Conservation (phyloP, 30 jellyfish, hydroid and myxozoan genomes). For the Pelagia noctiluca region DNA sequence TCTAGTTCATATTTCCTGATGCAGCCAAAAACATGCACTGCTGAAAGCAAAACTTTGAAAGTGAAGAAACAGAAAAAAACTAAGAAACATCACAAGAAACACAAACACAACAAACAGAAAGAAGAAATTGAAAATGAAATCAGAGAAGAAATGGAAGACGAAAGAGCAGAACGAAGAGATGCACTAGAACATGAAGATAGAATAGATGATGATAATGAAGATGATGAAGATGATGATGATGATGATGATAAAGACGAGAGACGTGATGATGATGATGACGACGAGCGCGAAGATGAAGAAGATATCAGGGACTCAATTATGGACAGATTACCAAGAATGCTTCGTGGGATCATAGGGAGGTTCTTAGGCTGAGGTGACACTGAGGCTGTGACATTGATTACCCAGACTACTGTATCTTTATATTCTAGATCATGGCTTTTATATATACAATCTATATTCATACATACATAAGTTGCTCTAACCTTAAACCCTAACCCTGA, state of each 20-base stretch:
- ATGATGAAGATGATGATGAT: neutral
- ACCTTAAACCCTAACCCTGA: no score
- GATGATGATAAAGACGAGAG: neutral
- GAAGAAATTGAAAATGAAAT: neutral
- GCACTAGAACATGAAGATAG: neutral
- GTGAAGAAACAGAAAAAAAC: no score
- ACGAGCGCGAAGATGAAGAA: neutral
- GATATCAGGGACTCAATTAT: neutral
- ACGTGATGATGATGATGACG: neutral
- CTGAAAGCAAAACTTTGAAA: no score
- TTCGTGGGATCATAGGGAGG: neutral
- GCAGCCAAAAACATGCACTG: conserved; percentile 2
- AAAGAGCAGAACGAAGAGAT: neutral
- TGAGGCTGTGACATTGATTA: no score
- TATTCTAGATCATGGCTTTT: no score
- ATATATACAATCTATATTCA: no score
- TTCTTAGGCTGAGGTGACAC: neutral
- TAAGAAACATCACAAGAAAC: no score
- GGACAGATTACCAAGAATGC: neutral
- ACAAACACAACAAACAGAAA: neutral
- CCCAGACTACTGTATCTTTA: no score
- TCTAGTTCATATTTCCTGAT: neutral
- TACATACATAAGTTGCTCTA: no score
- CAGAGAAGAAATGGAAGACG: neutral
- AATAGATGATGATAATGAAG: neutral